Evolutionary conservation across 2,888 invertebrate genomes (phyloP), one percentile per base, ranked within the genome.

Genomic region (Perdita meconis): DNA sequence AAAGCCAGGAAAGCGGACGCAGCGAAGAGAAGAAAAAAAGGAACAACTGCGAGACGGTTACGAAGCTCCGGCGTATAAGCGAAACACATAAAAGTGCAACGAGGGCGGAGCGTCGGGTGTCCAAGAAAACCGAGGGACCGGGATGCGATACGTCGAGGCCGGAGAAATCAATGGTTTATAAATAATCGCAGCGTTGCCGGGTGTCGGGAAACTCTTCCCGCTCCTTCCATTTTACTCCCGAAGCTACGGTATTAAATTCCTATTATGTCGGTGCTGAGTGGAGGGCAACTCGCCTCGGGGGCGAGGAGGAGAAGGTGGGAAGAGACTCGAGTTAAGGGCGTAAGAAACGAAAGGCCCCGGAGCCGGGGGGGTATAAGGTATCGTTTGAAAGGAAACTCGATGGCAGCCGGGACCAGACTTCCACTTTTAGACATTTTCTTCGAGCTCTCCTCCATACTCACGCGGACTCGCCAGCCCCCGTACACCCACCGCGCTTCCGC

Each of bases 321-420:
- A 74, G 78, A 47, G 68, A 42, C 61, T 64, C 59, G 65, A 70
- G 78, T 51, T 67, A 65, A 71, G 82, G 81, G 73, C 22, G 82
- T 38, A 69, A 73, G 70, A 67, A 73, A 74, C 59, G 76, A 72
- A 66, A 68, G 63, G 64, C 67, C 61, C 26, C 57, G 59, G n/a
- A 67, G 65, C 59, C 47, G 26, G 64, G 26, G 64, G 61, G 72
- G 57, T 69, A 69, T 71, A 67, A 71, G 74, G 70, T 67, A 75
- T 75, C 76, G 76, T 72, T 71, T 68, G 72, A 76, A 80, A 78
- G 78, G 65, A 78, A 76, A 75, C 75, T 84, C 72, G 76, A 80
- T 86, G 76, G 64, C 67, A 71, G 68, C 68, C 67, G 72, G 68
- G 67, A 34, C 63, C 61, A 67, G 68, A 60, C 61, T 63, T 69